phyloP scores from a whole-genome alignment of 2,113 vertebrate genomes.

The Fregata magnificens region DNA sequence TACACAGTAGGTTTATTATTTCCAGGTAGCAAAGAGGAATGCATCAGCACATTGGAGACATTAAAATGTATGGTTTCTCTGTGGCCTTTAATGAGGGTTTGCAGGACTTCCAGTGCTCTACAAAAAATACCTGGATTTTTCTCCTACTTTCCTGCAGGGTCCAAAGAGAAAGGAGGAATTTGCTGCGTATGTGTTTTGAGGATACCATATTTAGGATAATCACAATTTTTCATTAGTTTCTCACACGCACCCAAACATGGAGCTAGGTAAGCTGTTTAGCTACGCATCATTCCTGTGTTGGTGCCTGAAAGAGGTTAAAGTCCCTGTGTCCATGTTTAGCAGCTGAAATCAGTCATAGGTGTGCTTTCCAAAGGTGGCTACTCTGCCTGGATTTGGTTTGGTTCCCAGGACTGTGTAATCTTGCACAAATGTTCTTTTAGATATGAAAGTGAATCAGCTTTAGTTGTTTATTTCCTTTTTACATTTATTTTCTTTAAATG shows the following conservation, averaged over 20 bases:
- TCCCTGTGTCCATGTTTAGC: not conserved
- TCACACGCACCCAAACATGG: not conserved
- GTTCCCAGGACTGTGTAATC: not conserved
- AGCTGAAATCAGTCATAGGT: not conserved
- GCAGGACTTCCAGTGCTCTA: not conserved
- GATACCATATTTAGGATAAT: not conserved
- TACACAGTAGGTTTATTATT: slow-evolving; percentile 18
- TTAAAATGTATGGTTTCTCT: slow-evolving; percentile 38
- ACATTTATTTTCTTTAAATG: not conserved
- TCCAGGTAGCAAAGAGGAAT: not conserved
- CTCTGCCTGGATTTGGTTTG: not conserved
- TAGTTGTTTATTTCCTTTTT: slow-evolving; percentile 11
- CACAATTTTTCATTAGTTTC: not conserved
- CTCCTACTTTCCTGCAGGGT: not conserved
- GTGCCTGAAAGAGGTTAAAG: not conserved
- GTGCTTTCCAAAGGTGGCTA: not conserved
- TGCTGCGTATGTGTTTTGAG: not conserved
- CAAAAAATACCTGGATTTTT: not conserved
- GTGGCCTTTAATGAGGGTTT: slow-evolving; percentile 18
- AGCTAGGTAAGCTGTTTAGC: not conserved
- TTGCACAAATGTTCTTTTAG: not conserved
- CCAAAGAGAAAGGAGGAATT: not conserved
- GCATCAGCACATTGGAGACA: slow-evolving; percentile 2
- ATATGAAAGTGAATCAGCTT: not conserved
- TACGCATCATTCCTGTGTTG: not conserved